A percentile compares a stretch with the other conserved stretches of the same genome.
These are phyloP conservation scores for Scomberomorus guttatus DNA, from an alignment of 2,797 vertebrate genomes.

Conservation along the genomic window DNA sequence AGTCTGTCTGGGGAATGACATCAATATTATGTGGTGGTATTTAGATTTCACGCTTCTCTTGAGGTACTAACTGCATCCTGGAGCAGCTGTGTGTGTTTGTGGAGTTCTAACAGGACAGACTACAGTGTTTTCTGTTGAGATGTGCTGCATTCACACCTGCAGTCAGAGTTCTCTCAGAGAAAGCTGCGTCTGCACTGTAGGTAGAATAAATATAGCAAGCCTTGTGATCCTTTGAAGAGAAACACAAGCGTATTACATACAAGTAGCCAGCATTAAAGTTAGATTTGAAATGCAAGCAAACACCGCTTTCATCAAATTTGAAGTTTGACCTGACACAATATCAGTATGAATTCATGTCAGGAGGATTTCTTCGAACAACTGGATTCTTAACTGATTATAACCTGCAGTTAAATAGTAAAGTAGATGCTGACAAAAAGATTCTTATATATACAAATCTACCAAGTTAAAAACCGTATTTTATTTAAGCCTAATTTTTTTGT, in stretches of 20 bases:
- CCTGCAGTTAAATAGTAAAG: background rate
- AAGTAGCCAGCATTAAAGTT: background rate
- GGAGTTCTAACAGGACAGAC: constrained; percentile 1
- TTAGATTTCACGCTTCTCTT: constrained; percentile 17
- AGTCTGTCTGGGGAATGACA: constrained; percentile 32
- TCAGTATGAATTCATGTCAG: background rate
- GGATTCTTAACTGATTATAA: background rate
- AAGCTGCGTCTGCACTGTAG: constrained; percentile 13
- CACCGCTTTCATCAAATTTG: background rate
- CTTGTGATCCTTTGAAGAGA: constrained; percentile 2
- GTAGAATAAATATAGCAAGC: constrained; percentile 7
- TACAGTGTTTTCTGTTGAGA: constrained; percentile 8
- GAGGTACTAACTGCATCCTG: constrained; percentile 15
- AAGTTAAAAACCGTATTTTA: no score
- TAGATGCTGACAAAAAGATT: background rate
- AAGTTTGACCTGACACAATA: background rate
- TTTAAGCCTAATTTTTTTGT: no score
- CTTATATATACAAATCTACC: no score
- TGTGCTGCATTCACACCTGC: constrained; percentile 29
- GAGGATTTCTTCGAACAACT: background rate
- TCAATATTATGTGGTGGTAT: constrained; percentile 6
- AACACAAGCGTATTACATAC: background rate
- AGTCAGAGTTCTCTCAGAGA: constrained; percentile 14
- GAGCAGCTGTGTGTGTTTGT: constrained; percentile 29
- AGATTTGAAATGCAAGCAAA: background rate